Evolutionary conservation across 1,140 invertebrate species (phyloP), one percentile per base, ranked within the genome.

Genomic region (Wasmannia auropunctata): DNA sequence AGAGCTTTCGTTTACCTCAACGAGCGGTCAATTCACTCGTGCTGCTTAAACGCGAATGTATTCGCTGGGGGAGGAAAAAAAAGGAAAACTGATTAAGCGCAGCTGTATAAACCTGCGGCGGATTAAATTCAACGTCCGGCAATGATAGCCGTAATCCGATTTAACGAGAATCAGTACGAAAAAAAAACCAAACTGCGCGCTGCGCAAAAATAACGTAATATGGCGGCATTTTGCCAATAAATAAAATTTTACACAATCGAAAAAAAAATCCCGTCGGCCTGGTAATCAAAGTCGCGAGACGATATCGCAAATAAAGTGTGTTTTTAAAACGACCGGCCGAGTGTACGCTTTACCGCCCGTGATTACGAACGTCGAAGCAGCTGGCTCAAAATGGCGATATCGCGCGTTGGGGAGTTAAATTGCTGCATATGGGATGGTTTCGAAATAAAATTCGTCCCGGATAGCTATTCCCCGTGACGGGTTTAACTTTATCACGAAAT

Each of bases 351-450:
- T 85, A 40, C 74, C 56, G 80, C 54, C 28, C 67, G 43, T 86
- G 86, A 90, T 89, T 87, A 90, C 81, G 51, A 89, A 85, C 62
- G 69, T 90, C 81, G 88, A 76, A 87, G 89, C 86, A 90, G 86
- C 58, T 81, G 70, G 80, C 80, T 58, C 76, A 74, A 65, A 85
- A 90, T 81, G 76, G 56, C 80, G 86, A 46, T 31, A 54, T 74
- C 37, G 46, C 75, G 72, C 70, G 62, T 34, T 25, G 77, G 60
- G 25, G 49, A 60, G 49, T 63, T 51, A 76, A 87, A 85, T 89
- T 77, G 85, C 85, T 72, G 74, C 88, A 83, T 62, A 69, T 89
- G 80, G 88, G 62, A 90, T 80, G 74, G 86, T 60, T 69, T 54
- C n/a, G 77, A 81, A 84, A 90, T 90, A 90, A 90, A 90, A 83